Conservation (phyloP, 2,888 invertebrate species). For the Tinea pellionella region DNA sequence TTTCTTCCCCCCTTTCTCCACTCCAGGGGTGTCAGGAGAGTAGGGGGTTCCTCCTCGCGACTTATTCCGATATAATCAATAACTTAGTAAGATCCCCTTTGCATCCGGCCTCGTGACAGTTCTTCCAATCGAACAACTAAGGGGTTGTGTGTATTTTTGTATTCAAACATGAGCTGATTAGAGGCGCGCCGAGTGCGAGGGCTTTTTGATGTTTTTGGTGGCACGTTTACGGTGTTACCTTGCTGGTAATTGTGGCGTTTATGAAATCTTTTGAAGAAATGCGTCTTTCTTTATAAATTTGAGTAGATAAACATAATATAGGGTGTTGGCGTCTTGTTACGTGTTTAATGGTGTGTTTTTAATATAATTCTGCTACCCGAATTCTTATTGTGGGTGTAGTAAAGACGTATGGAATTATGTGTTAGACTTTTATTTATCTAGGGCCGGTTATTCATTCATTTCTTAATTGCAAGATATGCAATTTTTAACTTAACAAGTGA, state of each 20-base stretch:
- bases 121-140: conserved; percentile 53
- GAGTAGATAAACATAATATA: neutral
- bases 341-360: neutral
- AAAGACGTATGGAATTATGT: too few species aligned
- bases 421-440: too few species aligned
- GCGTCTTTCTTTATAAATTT: neutral
- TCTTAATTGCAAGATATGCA: too few species aligned
- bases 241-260: neutral
- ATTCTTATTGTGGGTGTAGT: too few species aligned
- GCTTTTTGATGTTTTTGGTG: conserved; percentile 47
- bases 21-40: conserved; percentile 24
- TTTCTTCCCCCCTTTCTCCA: conserved; percentile 46
- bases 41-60: conserved; percentile 36
- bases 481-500: too few species aligned
- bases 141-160: conserved; percentile 55
- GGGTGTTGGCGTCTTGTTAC: neutral
- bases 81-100: conserved; percentile 70
- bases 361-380: too few species aligned
- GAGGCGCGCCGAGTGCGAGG: conserved; percentile 37
- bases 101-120: conserved; percentile 67
- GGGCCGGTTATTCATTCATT: too few species aligned
- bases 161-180: conserved; percentile 65
- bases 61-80: conserved; percentile 71
- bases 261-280: neutral
- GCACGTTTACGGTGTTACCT: neutral